phyloP scores from a whole-genome alignment of 2,113 vertebrate genomes.

The Nibea albiflora region DNA sequence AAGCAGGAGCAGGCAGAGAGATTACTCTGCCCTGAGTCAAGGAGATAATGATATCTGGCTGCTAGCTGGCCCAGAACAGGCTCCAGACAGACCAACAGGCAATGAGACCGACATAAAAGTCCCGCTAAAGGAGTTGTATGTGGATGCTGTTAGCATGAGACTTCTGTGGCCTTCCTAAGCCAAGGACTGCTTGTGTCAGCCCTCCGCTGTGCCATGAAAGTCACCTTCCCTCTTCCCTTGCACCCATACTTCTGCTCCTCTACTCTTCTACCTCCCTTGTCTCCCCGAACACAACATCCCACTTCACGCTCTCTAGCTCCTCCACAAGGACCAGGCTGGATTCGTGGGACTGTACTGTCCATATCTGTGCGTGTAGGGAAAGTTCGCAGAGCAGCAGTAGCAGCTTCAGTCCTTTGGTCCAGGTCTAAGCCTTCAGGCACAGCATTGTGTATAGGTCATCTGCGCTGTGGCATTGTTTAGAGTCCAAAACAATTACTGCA shows the following conservation, averaged over 20 bases:
- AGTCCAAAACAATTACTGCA: not conserved
- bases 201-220: constrained; percentile 76
- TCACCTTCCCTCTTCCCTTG: constrained; percentile 75
- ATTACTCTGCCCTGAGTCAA: constrained; percentile 85
- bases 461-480: not conserved
- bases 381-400: not conserved
- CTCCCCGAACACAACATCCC: not conserved
- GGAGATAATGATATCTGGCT: constrained; percentile 85
- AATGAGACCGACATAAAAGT: constrained; percentile 64
- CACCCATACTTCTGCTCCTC: constrained; percentile 22
- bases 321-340: constrained; percentile 17
- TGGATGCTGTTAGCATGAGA: constrained; percentile 65
- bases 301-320: constrained; percentile 16
- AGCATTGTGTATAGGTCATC: not conserved
- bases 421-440: not conserved
- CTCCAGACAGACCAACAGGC: constrained; percentile 70
- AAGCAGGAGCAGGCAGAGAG: constrained; percentile 83
- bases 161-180: constrained; percentile 76
- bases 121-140: constrained; percentile 70
- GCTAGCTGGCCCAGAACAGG: constrained; percentile 79
- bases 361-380: not conserved
- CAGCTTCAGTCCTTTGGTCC: not conserved
- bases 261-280: not conserved
- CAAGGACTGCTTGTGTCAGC: constrained; percentile 79
- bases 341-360: not conserved